These are phyloP conservation scores for Tetragonula clypearis DNA, from an alignment of 1,140 invertebrate species.

Conservation along the genomic window DNA sequence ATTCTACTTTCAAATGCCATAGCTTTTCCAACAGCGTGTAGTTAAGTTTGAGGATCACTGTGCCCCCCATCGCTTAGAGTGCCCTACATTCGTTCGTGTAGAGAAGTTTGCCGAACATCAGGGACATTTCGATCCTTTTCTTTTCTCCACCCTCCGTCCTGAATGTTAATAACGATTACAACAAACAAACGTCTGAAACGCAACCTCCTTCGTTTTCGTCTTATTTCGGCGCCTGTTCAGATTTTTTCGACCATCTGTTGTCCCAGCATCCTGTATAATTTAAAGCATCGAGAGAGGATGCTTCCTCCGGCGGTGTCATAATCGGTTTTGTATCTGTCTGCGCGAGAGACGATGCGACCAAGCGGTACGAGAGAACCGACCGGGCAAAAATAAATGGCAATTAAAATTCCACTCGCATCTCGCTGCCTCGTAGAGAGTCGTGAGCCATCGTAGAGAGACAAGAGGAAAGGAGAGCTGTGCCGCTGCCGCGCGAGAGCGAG, in stretches of 20 bases:
- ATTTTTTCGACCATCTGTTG: not conserved
- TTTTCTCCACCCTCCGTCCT: too few species aligned
- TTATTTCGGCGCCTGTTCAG: not conserved
- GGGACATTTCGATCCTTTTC: not conserved
- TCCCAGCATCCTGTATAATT: conserved; percentile 46
- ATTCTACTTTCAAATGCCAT: not conserved
- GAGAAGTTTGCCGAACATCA: not conserved
- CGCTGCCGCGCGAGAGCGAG: not conserved
- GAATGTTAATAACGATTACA: not conserved
- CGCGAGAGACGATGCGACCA: conserved; percentile 43
- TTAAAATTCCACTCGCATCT: conserved; percentile 67
- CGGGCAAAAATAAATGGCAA: conserved; percentile 68
- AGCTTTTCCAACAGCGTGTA: too few species aligned
- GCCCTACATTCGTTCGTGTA: not conserved
- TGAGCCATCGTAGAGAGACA: conserved; percentile 46
- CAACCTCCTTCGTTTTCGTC: not conserved
- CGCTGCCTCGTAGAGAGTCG: conserved; percentile 48
- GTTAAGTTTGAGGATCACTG: not conserved
- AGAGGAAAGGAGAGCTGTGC: not conserved
- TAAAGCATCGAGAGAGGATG: conserved; percentile 57
- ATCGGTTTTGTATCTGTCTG: conserved; percentile 65
- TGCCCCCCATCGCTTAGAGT: not conserved
- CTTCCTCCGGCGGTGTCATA: conserved; percentile 64
- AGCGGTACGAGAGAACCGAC: conserved; percentile 46
- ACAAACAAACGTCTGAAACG: not conserved